Conservation (phyloP, 2,888 invertebrate species). For the Hemithea aestivaria region DNA sequence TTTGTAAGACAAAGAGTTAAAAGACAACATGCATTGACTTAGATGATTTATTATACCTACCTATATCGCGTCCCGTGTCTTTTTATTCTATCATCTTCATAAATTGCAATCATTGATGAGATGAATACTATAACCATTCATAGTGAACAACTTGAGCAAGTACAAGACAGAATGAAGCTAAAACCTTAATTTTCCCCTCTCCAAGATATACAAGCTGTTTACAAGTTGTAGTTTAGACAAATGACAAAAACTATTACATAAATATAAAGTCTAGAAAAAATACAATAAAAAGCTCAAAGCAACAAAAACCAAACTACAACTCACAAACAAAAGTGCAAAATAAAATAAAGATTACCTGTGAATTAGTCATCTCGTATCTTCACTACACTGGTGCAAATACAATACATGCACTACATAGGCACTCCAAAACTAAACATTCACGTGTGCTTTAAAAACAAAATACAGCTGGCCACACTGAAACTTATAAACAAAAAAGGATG, state of each 20-base stretch:
- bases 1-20: no score
- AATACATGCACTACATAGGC: slow-evolving; percentile 73
- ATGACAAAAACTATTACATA: no score
- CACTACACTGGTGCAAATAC: slow-evolving; percentile 61
- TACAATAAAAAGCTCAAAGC: slow-evolving; percentile 12
- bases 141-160: no score
- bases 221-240: slow-evolving; percentile 8
- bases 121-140: no score
- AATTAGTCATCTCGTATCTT: slow-evolving; percentile 79
- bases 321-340: slow-evolving; percentile 45
- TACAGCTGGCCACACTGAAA: slow-evolving; percentile 72
- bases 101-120: no score
- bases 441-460: slow-evolving; percentile 71
- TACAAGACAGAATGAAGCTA: no score
- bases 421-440: slow-evolving; percentile 62
- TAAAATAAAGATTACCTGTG: slow-evolving; percentile 74
- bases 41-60: no score
- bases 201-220: slow-evolving; percentile 5
- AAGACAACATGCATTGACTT: no score
- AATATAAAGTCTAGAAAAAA: slow-evolving; percentile 3
- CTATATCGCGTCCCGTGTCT: no score
- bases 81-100: no score
- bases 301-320: slow-evolving; percentile 23
- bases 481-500: slow-evolving; percentile 60
- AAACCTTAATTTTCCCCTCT: slow-evolving; percentile 9